phyloP scores from a whole-genome alignment of 2,113 vertebrate species.

The Cathartes aura region DNA sequence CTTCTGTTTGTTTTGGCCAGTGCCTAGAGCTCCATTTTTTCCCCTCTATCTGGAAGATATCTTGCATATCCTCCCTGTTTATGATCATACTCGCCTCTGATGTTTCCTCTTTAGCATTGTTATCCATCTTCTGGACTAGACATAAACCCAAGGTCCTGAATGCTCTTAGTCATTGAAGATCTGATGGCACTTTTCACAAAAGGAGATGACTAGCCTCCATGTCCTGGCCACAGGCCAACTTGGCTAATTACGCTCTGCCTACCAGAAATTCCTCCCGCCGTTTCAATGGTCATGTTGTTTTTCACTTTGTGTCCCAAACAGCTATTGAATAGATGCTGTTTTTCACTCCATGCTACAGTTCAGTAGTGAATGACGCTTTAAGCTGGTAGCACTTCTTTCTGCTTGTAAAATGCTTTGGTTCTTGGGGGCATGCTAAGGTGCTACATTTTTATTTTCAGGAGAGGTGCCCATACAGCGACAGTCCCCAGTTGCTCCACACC shows the following conservation, averaged over 20 bases:
- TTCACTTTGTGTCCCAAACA: background rate
- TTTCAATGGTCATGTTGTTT: background rate
- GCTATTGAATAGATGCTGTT: background rate
- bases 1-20: constrained; percentile 58
- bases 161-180: background rate
- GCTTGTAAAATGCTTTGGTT: background rate
- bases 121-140: constrained; percentile 9
- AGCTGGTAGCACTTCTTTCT: background rate
- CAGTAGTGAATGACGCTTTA: background rate
- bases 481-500: background rate
- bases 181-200: background rate
- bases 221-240: background rate
- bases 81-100: constrained; percentile 35
- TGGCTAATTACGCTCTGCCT: background rate
- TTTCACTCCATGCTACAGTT: background rate
- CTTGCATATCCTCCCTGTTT: constrained; percentile 16
- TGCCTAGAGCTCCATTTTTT: background rate
- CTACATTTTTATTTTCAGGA: background rate
- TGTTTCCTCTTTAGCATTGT: background rate
- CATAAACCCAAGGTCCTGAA: background rate
- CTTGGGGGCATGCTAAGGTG: background rate
- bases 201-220: background rate
- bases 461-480: rapidly evolving
- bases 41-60: constrained; percentile 11
- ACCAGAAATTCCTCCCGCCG: background rate